Conservation (phyloP, 2,888 invertebrate species). For the Nematopogon swammerdamellus region DNA sequence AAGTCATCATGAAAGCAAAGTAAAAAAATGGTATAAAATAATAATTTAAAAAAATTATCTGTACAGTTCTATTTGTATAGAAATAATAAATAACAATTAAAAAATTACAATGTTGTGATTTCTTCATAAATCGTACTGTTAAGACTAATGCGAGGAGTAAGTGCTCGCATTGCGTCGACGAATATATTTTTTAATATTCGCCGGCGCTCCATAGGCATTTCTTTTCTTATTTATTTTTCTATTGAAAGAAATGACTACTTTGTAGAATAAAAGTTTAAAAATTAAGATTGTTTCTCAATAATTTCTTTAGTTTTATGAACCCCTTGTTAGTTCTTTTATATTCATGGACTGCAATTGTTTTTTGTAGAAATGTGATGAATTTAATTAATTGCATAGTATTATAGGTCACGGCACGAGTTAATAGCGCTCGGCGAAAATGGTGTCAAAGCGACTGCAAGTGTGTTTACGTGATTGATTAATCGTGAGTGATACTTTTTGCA, state of each 20-base stretch:
- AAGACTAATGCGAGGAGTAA: constrained; percentile 14
- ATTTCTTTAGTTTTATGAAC: not conserved
- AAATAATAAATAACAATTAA: constrained; percentile 58
- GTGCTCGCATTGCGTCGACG: constrained; percentile 20
- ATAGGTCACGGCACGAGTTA: too few species aligned
- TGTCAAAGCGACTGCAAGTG: too few species aligned
- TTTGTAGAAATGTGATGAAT: too few species aligned
- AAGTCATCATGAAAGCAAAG: constrained; percentile 52
- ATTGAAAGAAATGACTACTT: constrained; percentile 45
- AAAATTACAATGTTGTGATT: constrained; percentile 52
- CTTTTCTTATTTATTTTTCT: constrained; percentile 38
- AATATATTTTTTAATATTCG: not conserved
- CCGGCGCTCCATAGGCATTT: constrained; percentile 30
- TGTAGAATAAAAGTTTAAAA: constrained; percentile 38
- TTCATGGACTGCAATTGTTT: too few species aligned
- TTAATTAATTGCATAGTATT: too few species aligned
- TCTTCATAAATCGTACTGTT: constrained; percentile 37
- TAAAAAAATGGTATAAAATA: constrained; percentile 44
- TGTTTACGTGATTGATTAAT: too few species aligned
- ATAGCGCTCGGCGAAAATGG: too few species aligned
- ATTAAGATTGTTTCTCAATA: not conserved
- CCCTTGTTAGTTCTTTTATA: not conserved
- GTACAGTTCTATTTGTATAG: constrained; percentile 62
- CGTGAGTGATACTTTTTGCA: too few species aligned
- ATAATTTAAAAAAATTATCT: constrained; percentile 55